Percentiles rank a stretch among this genome's conserved stretches.
Conservation (phyloP, 2,888 invertebrate species). For the Dorcus hopei region DNA sequence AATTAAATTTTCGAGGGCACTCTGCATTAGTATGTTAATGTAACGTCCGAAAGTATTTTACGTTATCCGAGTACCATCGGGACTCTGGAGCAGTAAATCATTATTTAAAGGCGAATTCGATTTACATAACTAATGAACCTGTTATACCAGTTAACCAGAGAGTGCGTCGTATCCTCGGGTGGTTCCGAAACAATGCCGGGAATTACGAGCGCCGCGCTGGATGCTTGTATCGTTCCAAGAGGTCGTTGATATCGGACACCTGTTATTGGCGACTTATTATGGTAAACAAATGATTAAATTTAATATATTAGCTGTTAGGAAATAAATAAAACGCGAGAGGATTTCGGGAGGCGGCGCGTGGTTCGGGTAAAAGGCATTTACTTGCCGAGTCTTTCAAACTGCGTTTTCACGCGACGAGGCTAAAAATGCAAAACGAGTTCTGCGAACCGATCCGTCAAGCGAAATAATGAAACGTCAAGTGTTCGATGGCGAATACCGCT, state of each 20-base stretch:
- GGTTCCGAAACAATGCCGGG: constrained; percentile 18
- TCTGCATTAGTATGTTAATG: no score
- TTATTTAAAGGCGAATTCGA: constrained; percentile 44
- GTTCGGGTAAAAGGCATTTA: background rate
- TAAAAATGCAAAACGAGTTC: constrained; percentile 30
- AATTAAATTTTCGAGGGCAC: no score
- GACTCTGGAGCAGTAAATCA: constrained; percentile 38
- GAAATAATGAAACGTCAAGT: constrained; percentile 31
- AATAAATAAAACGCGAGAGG: no score
- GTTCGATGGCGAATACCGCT: background rate
- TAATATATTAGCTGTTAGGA: constrained; percentile 11
- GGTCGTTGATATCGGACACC: constrained; percentile 25
- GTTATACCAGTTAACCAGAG: constrained; percentile 31
- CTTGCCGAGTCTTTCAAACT: background rate
- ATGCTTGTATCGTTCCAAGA: constrained; percentile 15
- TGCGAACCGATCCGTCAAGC: constrained; percentile 29
- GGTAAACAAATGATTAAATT: constrained; percentile 18
- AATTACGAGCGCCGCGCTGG: background rate
- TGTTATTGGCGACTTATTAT: constrained; percentile 18
- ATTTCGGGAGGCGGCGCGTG: background rate
- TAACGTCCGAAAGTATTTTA: background rate
- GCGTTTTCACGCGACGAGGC: background rate
- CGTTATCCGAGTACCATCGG: constrained; percentile 23
- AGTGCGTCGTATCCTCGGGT: no score
- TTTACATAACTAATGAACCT: constrained; percentile 46